Evolutionary conservation across 2,797 vertebrate species (phyloP), one percentile per base, ranked within the genome.

Genomic region (Cynodonichthys magdalenae): DNA sequence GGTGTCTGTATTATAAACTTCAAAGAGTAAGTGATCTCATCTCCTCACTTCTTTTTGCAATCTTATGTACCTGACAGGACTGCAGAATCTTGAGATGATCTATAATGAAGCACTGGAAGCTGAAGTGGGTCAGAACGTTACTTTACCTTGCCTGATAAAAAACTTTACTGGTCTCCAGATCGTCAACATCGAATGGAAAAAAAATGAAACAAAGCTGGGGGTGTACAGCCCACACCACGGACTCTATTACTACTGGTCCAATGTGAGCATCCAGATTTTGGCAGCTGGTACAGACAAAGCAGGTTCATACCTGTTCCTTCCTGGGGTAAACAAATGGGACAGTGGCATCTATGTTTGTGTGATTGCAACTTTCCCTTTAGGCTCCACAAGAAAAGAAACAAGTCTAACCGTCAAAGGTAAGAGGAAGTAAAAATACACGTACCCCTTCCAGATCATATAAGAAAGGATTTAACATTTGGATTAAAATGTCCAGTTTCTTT

Each of bases 361-460:
- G 0, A 29, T 89, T 1, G 0, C 63, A 11, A 63, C 31, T 1
- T 93, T 64, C 75, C 90, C 89, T 29, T 0, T 0, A 0, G 90
- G 91, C 27, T 29, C 46, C 42, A 17, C 70, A 12, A 64, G 1
- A 24, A 31, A 0, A 0, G n/a, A 29, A 48, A 88, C 66, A 7
- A 49, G 67, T 46, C 57, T 94, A 0, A 31, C 53, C 31, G 71
- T 93, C 34, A 87, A 76, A 90, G 91, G 91, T 92, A 77, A 87
- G 71, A 34, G 1, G 5, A 48, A 34, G 5, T 19, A 24, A 17
- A 53, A 54, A 14, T 4, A 31, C n/a, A 3, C 14, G 17, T 28
- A 57, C 15, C 17, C 41, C 60, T 44, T 34, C 14, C 49, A 63
- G n/a, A 56, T 31, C 45, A 10, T 15, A 49, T 5, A 36, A 20